Evolutionary conservation across 2,888 invertebrate species (phyloP).

Genomic region (Halictus ligatus): DNA sequence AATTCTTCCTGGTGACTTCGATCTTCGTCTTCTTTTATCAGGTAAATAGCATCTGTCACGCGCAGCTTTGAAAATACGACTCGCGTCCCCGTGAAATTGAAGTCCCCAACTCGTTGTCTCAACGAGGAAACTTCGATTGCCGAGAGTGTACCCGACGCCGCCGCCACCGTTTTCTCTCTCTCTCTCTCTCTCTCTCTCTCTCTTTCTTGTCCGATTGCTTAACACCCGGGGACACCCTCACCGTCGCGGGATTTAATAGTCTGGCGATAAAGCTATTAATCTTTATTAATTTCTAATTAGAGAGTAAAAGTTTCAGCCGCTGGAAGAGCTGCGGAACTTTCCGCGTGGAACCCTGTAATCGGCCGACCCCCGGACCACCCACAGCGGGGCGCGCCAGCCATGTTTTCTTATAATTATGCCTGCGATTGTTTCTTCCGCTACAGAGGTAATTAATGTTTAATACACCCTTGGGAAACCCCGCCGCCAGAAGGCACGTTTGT

Average conservation of each 20-base stretch:
- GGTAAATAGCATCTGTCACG: conserved; percentile 38
- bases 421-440: conserved; percentile 31
- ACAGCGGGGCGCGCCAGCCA: neutral
- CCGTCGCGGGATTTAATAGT: conserved; percentile 73
- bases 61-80: conserved; percentile 33
- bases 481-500: conserved; percentile 7
- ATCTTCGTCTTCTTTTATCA: conserved; percentile 34
- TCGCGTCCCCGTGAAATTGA: conserved; percentile 34
- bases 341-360: neutral
- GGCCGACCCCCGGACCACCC: neutral
- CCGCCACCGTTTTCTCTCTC: neutral
- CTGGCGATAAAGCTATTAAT: conserved; percentile 79
- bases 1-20: conserved; percentile 41
- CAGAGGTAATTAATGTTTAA: conserved; percentile 50
- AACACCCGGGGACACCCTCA: conserved; percentile 4
- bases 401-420: conserved; percentile 66
- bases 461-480: conserved; percentile 14
- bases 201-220: neutral
- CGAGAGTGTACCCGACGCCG: conserved; percentile 28
- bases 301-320: conserved; percentile 74
- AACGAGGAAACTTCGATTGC: conserved; percentile 27
- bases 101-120: conserved; percentile 16
- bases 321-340: conserved; percentile 63
- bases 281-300: conserved; percentile 80
- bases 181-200: neutral